Evolutionary conservation across 2,888 invertebrate species (phyloP).

Genomic region (Shargacucullia verbasci): DNA sequence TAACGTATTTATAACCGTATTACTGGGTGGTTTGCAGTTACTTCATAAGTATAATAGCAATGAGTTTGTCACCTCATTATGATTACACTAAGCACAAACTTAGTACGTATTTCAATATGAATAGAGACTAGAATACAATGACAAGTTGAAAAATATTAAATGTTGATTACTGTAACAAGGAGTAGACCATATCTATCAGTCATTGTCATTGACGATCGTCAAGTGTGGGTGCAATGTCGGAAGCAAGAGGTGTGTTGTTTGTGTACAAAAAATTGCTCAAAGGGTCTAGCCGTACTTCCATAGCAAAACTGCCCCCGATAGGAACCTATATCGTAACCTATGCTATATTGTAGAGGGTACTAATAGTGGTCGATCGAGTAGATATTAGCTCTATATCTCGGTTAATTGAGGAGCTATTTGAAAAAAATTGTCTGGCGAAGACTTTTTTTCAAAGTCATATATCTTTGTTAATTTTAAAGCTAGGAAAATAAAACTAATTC

Average conservation of each 20-base stretch:
- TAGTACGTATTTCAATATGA: neutral
- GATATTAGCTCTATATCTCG: no score
- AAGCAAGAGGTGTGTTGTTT: constrained; percentile 46
- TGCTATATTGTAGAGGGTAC: no score
- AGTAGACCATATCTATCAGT: no score
- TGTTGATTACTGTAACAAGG: constrained; percentile 2
- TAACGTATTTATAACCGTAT: neutral
- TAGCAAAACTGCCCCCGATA: no score
- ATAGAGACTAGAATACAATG: constrained; percentile 28
- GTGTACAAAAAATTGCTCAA: neutral
- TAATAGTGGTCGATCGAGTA: no score
- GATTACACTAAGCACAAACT: constrained; percentile 5
- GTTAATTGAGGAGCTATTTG: no score
- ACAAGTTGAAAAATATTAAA: constrained; percentile 3
- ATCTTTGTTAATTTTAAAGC: no score
- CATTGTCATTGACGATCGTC: constrained; percentile 17
- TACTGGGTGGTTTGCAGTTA: constrained; percentile 3
- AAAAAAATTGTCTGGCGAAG: no score
- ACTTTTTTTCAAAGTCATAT: no score
- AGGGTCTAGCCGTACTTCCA: no score
- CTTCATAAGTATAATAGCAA: constrained; percentile 10
- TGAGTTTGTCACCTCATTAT: constrained; percentile 19
- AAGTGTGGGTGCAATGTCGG: constrained; percentile 43
- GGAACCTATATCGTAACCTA: no score
- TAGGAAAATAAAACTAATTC: no score